Conservation (phyloP, 2,888 invertebrate genomes). For the Spialia ferax region DNA sequence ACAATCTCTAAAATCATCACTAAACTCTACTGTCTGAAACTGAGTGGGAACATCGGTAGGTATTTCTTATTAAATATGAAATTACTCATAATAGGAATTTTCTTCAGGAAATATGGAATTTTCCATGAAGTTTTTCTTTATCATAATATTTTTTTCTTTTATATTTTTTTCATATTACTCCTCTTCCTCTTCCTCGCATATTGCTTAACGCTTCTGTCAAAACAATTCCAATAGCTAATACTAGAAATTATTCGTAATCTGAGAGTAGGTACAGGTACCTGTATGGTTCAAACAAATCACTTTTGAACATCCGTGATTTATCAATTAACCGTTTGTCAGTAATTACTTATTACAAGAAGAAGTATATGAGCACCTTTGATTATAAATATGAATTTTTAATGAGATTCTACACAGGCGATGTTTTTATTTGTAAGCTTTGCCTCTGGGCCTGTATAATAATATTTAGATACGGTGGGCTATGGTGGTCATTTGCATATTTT, state of each 20-base stretch:
- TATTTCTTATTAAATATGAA: no score
- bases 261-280: constrained; percentile 23
- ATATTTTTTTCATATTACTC: no score
- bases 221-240: background rate
- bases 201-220: background rate
- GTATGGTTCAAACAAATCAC: constrained; percentile 58
- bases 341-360: constrained; percentile 66
- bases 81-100: no score
- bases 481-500: constrained; percentile 29
- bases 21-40: no score
- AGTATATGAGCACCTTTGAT: constrained; percentile 34
- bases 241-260: constrained; percentile 26
- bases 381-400: constrained; percentile 42
- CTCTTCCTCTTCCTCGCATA: no score
- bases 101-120: no score
- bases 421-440: constrained; percentile 32
- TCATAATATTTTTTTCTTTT: no score
- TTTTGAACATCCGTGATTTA: constrained; percentile 63
- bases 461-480: constrained; percentile 2
- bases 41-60: no score
- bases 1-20: no score
- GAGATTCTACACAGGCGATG: constrained; percentile 32
- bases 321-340: constrained; percentile 70
- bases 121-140: no score
- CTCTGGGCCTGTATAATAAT: background rate